Conservation (phyloP, 37 sponge, comb jelly and placozoan genomes). For the Spongilla lacustris region DNA sequence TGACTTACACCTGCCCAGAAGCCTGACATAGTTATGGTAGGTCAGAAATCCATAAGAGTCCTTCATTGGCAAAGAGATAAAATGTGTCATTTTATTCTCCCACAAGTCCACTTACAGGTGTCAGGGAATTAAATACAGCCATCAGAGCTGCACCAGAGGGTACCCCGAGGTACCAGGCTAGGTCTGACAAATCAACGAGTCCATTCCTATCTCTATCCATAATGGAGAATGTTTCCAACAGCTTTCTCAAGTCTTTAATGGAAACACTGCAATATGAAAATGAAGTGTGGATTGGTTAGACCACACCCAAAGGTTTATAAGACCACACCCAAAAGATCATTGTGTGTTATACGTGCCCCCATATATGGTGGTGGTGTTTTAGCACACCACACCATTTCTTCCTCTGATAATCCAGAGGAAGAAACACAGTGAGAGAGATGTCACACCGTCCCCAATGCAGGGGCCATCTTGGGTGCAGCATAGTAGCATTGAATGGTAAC, state of each 20-base stretch:
- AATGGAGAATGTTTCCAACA: constrained; percentile 28
- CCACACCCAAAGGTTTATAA: background rate
- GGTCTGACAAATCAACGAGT: constrained; percentile 21
- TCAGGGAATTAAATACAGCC: constrained; percentile 13
- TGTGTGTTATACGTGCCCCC: too few species aligned
- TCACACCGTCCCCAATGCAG: too few species aligned
- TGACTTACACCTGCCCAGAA: background rate
- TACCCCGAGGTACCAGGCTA: constrained; percentile 33
- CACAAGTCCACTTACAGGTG: background rate
- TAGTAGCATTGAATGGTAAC: too few species aligned
- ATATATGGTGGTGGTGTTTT: too few species aligned
- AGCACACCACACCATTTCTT: background rate
- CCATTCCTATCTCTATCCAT: constrained; percentile 55
- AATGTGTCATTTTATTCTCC: too few species aligned
- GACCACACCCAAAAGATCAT: background rate
- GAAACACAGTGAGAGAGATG: background rate
- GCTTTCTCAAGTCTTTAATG: constrained; percentile 14
- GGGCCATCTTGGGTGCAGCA: too few species aligned
- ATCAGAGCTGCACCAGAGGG: constrained; percentile 37
- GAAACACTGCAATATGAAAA: constrained; percentile 17
- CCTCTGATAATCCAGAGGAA: background rate
- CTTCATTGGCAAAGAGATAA: background rate
- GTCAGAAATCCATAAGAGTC: background rate
- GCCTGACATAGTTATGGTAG: constrained; percentile 26
- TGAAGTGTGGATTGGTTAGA: too few species aligned